A percentile compares a stretch with the other conserved stretches of the same genome.
Evolutionary conservation across 2,113 vertebrate species (phyloP).

Genomic region (Trachemys scripta): DNA sequence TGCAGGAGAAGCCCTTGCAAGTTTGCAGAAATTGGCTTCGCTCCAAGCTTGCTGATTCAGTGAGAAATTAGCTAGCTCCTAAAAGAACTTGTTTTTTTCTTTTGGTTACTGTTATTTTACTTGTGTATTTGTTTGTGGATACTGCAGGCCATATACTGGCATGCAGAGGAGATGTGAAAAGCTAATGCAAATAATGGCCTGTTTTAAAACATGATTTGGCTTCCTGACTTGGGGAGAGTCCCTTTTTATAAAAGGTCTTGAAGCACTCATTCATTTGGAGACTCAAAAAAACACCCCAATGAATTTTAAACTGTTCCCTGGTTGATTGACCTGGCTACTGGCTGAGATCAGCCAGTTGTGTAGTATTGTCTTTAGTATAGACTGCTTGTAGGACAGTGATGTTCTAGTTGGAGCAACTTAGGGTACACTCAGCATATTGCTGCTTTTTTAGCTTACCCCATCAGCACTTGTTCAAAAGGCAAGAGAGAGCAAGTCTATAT

Average conservation of each 20-base stretch:
- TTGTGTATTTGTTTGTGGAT: neutral
- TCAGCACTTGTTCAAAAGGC: constrained; percentile 19
- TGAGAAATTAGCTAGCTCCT: neutral
- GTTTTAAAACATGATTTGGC: neutral
- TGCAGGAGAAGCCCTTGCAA: constrained; percentile 44
- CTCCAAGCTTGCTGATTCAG: constrained; percentile 47
- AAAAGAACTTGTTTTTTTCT: neutral
- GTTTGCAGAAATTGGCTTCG: constrained; percentile 21
- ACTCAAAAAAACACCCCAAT: constrained; percentile 24
- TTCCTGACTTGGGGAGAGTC: constrained; percentile 5
- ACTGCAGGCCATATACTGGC: neutral
- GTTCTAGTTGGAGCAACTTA: neutral
- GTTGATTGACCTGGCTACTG: neutral
- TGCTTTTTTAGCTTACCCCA: constrained; percentile 27
- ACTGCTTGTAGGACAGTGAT: neutral
- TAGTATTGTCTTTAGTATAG: constrained; percentile 10
- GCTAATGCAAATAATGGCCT: neutral
- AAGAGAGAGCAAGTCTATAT: neutral
- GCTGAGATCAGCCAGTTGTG: neutral
- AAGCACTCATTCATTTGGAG: neutral
- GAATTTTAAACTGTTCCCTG: constrained; percentile 19
- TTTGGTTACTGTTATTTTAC: neutral
- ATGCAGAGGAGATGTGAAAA: neutral
- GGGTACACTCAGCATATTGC: neutral
- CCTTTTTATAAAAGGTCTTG: constrained; percentile 6